phyloP scores from a whole-genome alignment of 2,113 vertebrate species.

The Rafetus swinhoei region DNA sequence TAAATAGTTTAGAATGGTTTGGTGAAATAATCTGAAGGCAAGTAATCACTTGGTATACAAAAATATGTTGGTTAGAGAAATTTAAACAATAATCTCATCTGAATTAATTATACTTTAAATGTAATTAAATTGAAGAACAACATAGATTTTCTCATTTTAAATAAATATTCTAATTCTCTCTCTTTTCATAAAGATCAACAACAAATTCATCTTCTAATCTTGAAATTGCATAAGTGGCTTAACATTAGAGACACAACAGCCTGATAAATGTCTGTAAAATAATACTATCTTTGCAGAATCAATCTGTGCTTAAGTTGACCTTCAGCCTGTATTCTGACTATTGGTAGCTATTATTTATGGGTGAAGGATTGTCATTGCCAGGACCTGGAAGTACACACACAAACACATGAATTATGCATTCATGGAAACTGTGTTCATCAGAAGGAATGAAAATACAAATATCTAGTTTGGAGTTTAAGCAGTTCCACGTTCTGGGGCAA shows the following conservation, averaged over 20 bases:
- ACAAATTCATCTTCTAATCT: neutral
- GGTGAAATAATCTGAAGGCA: neutral
- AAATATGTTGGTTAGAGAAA: neutral
- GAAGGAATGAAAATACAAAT: neutral
- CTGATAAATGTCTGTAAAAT: neutral
- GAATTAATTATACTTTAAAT: neutral
- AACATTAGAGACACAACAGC: neutral
- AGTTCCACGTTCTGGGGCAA: neutral
- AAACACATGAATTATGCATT: neutral
- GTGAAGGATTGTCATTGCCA: neutral
- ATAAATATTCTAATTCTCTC: too few relatives aligned
- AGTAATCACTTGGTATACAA: neutral
- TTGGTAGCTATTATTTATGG: neutral
- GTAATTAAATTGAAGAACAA: too few relatives aligned
- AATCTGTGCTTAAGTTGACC: neutral
- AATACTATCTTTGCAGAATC: neutral
- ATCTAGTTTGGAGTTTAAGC: neutral
- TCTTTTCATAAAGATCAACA: too few relatives aligned
- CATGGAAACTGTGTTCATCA: neutral
- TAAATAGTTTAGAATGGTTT: neutral
- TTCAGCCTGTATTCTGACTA: neutral
- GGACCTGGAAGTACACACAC: rapidly evolving
- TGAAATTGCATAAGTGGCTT: neutral
- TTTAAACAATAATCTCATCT: neutral
- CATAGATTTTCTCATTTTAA: too few relatives aligned